Base-by-base conservation (phyloP, 2,888 invertebrate species). In the Cenopis cana region DNA sequence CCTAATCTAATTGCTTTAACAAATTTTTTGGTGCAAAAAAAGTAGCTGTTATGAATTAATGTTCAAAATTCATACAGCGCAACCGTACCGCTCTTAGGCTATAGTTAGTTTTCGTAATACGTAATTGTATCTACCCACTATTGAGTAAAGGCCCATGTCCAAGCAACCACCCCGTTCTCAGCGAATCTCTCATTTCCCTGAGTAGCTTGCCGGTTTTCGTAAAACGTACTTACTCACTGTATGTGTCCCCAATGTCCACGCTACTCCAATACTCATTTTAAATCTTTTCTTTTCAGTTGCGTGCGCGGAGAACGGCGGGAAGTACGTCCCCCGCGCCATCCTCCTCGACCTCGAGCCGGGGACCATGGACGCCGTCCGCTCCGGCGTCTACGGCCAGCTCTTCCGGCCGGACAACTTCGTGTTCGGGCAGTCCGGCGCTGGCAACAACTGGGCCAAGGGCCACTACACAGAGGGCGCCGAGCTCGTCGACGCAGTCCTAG, bases 291-390 rank as follows among this genome's bases (percentile, higher is more conserved):
- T 83, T 79, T 0, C 90, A 95, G 95, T 94, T 98, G 98, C 94
- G 98, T 98, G 95, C 98, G 97, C 93, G 97, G 98, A 93, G 98
- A 98, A 68, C 95, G 97, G 76, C 96, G 97, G 97, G 76, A 98
- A 98, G 93, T 99, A 98, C 93, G 98, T 99, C 68, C 98, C 98
- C 68, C 95, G 98, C 76, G 98, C 98, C 81, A 96, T 98, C 84
- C 95, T 99, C 69, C 97, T 99, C 79, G 99, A 99, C 92, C 94
- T 99, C 87, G 99, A 99, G 91, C 98, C 98, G n/a, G 98, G 99
- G 78, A 99, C 98, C 77, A 98, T 98, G 98, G 98, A 98, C 93
- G 96, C 97, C 64, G 97, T 98, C 64, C 95, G 98, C 76, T 97
- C 97, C 73, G 97, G 98, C 62, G 94, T 93, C 67, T 97, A 96